Percentiles rank a stretch among this genome's conserved stretches.
Conservation (phyloP, 2,888 invertebrate species). For the Criorhina ranunculi region DNA sequence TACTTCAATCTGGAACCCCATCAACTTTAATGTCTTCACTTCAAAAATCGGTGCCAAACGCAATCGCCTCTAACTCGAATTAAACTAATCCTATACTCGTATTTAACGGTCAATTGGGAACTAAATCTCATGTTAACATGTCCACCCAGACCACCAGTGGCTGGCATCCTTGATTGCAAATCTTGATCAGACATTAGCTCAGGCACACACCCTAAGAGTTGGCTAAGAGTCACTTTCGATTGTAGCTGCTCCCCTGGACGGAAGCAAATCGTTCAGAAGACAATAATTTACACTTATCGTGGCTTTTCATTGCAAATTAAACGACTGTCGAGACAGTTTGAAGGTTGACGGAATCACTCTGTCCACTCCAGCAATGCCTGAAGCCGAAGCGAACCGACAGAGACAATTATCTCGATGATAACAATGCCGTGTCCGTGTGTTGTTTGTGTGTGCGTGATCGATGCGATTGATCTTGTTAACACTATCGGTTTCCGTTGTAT, state of each 20-base stretch:
- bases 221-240: conserved; percentile 34
- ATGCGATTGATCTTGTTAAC: conserved; percentile 74
- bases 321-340: conserved; percentile 36
- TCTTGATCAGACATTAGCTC: background rate
- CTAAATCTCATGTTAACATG: conserved; percentile 47
- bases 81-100: conserved; percentile 8
- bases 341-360: conserved; percentile 66
- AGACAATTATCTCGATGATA: conserved; percentile 56
- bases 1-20: background rate
- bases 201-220: conserved; percentile 39
- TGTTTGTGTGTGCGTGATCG: conserved; percentile 61
- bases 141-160: conserved; percentile 39
- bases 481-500: conserved; percentile 49
- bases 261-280: conserved; percentile 6
- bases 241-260: conserved; percentile 6
- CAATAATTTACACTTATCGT: conserved; percentile 52
- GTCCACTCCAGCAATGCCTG: conserved; percentile 28
- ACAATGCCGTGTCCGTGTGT: conserved; percentile 31
- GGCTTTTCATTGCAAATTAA: conserved; percentile 20
- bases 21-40: conserved; percentile 5
- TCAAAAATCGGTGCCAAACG: background rate
- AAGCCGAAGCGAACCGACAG: conserved; percentile 25
- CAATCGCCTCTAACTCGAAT: conserved; percentile 5
- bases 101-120: conserved; percentile 51
- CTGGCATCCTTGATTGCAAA: background rate